Percentiles rank a stretch among this genome's conserved stretches.
Evolutionary conservation across 2,888 invertebrate species (phyloP).

Genomic region (Pristionchus japonicus): DNA sequence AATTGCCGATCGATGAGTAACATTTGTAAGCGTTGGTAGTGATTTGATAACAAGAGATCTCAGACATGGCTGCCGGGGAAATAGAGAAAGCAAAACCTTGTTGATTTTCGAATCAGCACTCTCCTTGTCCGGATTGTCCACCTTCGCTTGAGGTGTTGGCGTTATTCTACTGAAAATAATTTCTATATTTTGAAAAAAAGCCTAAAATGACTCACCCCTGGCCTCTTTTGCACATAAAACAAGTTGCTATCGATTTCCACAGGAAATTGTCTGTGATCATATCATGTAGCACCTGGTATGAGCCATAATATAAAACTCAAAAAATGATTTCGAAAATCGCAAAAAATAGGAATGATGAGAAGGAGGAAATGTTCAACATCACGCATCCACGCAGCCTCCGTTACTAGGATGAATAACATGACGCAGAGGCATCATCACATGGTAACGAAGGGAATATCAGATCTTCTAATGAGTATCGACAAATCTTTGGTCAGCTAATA

Average conservation of each 20-base stretch:
- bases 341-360: too few relatives aligned
- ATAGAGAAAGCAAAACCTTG: too few relatives aligned
- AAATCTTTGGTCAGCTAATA: not conserved
- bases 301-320: too few relatives aligned
- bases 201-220: not conserved
- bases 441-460: not conserved
- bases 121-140: not conserved
- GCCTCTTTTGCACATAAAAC: not conserved
- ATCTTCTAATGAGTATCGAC: not conserved
- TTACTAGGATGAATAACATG: not conserved
- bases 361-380: too few relatives aligned
- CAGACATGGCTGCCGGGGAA: too few relatives aligned
- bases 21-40: too few relatives aligned
- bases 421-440: not conserved
- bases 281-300: not conserved
- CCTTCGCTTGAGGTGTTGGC: not conserved
- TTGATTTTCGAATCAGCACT: conserved; percentile 2
- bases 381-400: not conserved
- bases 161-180: not conserved
- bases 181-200: not conserved
- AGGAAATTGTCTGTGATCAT: conserved; percentile 37
- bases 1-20: too few relatives aligned
- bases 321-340: too few relatives aligned
- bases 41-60: too few relatives aligned
- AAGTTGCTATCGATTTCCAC: not conserved